Evolutionary conservation across 2,113 vertebrate genomes (phyloP), one percentile per base, ranked within the genome.

Genomic region (Lophochroa leadbeateri): DNA sequence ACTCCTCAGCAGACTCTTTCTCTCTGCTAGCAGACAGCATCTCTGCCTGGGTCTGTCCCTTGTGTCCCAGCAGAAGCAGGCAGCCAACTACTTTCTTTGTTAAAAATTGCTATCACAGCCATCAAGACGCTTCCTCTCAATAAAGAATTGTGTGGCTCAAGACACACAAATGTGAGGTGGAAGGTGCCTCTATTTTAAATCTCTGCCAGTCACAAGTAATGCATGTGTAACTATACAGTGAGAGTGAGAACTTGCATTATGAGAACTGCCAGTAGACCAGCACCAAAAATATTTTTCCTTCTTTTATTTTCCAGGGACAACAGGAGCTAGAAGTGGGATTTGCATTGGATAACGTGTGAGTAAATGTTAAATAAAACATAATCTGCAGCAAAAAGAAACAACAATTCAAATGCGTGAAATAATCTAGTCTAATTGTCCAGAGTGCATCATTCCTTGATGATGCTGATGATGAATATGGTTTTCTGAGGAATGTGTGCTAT

Each of bases 271-370:
- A 39, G 21, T 43, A 88, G n/a, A 82, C 5, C 13, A 37, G 9
- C 60, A 33, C 23, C 64, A 79, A 58, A 83, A 47, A 0, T 1
- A 37, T 88, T 89, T 79, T 79, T 63, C 21, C 43, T 68, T 64
- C 31, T 33, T 81, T 87, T 76, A 33, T 92, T 91, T 93, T 90
- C 72, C 88, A 98, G 97, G 82, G 88, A 72, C 64, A 49, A 24
- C 96, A 97, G 47, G 96, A 98, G 46, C 70, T 98, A 60, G 96
- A 98, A 43, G 77, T 98, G 69, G 97, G 94, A 76, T 98, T 98
- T 88, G 80, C 89, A 46, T 53, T 98, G 93, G 92, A 94, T 23
- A 90, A 88, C 29, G 95, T 97, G 97, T 98, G 67, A 98, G 97
- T 97, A 97, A 94, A 83, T 13, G 24, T 47, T n/a, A 88, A 78